A percentile compares a stretch with the other conserved stretches of the same genome.
phyloP scores from a whole-genome alignment of 2,113 vertebrate species.

The Sinocyclocheilus maitianheensis region DNA sequence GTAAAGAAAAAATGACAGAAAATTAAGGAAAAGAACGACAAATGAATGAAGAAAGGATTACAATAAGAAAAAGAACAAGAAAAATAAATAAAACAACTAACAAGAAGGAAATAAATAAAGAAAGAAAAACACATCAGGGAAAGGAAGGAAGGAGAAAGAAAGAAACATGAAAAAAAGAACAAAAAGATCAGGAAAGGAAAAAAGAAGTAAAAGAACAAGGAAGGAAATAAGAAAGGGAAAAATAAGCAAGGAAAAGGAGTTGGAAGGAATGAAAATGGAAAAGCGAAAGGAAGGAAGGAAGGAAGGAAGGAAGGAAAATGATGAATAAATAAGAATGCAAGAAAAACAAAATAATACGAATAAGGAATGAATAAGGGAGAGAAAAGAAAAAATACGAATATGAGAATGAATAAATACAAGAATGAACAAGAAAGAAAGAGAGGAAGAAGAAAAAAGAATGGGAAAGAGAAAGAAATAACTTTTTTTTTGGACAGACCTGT shows the following conservation, averaged over 20 bases:
- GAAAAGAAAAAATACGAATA: too few species aligned
- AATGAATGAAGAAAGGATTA: background rate
- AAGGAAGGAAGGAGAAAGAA: background rate
- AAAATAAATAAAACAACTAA: background rate
- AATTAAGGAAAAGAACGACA: background rate
- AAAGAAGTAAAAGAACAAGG: too few species aligned
- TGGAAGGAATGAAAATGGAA: too few species aligned
- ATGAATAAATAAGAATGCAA: too few species aligned
- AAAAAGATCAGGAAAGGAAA: too few species aligned
- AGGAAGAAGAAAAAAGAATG: conserved; percentile 53
- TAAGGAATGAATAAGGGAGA: background rate
- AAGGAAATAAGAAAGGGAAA: background rate
- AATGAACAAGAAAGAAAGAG: background rate
- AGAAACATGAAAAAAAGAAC: background rate
- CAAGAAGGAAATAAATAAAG: background rate
- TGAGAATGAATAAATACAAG: conserved; percentile 60
- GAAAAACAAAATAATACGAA: too few species aligned
- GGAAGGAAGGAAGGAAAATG: too few species aligned
- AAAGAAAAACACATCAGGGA: background rate
- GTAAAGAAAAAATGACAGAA: background rate
- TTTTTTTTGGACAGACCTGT: conserved; percentile 65
- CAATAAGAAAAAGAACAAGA: background rate
- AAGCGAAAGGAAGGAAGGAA: too few species aligned
- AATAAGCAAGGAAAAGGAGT: too few species aligned
- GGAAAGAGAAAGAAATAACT: conserved; percentile 66